Evolutionary conservation across 2,113 vertebrate species (phyloP).

Genomic region (Larimichthys polyactis): DNA sequence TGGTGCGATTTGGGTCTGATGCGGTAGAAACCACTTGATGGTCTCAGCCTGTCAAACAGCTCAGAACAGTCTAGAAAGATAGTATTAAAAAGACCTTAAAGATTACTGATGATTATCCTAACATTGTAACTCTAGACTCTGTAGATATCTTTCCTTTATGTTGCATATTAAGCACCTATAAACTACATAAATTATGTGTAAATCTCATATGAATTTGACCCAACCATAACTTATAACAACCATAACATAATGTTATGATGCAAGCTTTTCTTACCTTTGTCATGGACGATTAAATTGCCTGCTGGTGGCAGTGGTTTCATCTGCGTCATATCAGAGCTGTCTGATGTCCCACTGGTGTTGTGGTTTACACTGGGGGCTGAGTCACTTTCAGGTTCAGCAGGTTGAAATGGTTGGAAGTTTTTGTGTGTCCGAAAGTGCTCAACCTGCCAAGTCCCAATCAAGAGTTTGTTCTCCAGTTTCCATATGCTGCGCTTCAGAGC

Average conservation of each 20-base stretch:
- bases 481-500: conserved; percentile 84
- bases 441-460: conserved; percentile 84
- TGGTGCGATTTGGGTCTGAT: conserved; percentile 82
- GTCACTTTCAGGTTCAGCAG: conserved; percentile 26
- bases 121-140: not conserved
- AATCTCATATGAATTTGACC: not conserved
- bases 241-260: not conserved
- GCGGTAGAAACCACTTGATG: conserved; percentile 87
- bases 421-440: conserved; percentile 85
- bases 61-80: conserved; percentile 87
- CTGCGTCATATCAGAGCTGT: conserved; percentile 19
- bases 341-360: conserved; percentile 45
- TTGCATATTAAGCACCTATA: not conserved
- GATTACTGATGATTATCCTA: not conserved
- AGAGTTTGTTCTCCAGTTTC: conserved; percentile 84
- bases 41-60: conserved; percentile 82
- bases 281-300: conserved; percentile 88
- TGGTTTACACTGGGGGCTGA: conserved; percentile 53
- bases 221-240: not conserved
- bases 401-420: conserved; percentile 65
- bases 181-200: not conserved
- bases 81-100: not conserved
- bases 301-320: conserved; percentile 73
- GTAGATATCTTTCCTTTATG: not conserved
- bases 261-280: conserved; percentile 82